A percentile compares a stretch with the other conserved stretches of the same genome.
phyloP scores from a whole-genome alignment of 2,797 vertebrate genomes.

The Leptatherina wallacei region DNA sequence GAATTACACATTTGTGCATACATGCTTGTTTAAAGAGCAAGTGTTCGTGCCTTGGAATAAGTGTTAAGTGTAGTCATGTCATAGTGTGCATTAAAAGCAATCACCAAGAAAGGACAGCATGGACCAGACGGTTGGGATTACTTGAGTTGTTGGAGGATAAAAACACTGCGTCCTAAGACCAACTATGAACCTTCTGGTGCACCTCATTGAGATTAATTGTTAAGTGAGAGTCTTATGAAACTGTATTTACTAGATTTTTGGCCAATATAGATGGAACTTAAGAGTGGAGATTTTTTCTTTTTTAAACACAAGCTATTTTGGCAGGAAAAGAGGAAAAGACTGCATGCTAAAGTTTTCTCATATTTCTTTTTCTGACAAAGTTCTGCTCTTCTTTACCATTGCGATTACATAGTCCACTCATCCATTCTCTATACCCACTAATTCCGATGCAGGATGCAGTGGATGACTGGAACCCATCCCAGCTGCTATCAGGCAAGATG shows the following conservation, averaged over 20 bases:
- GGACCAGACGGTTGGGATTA: slow-evolving; percentile 69
- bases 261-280: slow-evolving; percentile 56
- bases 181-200: slow-evolving; percentile 57
- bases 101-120: slow-evolving; percentile 49
- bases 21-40: slow-evolving; percentile 31
- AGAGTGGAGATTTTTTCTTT: slow-evolving; percentile 54
- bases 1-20: slow-evolving; percentile 52
- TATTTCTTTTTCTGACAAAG: slow-evolving; percentile 27
- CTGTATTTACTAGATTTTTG: slow-evolving; percentile 58
- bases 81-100: slow-evolving; percentile 40
- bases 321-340: slow-evolving; percentile 38
- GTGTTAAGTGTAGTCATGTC: slow-evolving; percentile 33
- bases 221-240: slow-evolving; percentile 66
- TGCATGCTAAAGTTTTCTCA: slow-evolving; percentile 25
- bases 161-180: slow-evolving; percentile 52
- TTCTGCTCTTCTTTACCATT: slow-evolving; percentile 24
- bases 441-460: background rate
- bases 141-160: slow-evolving; percentile 61
- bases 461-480: background rate
- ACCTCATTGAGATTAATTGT: slow-evolving; percentile 68
- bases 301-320: slow-evolving; percentile 50
- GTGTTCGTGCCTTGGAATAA: slow-evolving; percentile 28
- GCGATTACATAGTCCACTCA: background rate
- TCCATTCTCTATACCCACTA: background rate
- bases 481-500: background rate